These are phyloP conservation scores for Hypanus sabinus DNA, from an alignment of 2,113 vertebrate species.

Conservation along the genomic window DNA sequence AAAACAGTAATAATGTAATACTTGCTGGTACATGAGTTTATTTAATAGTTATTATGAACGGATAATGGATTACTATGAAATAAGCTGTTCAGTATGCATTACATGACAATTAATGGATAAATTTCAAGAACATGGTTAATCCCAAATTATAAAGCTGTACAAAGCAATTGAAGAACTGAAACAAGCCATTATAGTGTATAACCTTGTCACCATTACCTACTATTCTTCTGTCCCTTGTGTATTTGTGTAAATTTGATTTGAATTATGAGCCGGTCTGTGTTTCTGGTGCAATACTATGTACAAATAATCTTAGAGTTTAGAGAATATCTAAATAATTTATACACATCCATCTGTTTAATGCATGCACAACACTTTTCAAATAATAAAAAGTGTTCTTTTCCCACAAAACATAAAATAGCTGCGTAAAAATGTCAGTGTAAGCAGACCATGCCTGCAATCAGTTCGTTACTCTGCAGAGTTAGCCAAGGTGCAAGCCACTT, in stretches of 20 bases:
- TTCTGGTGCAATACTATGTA: background rate
- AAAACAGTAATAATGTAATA: background rate
- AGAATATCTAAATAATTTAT: background rate
- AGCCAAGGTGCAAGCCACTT: background rate
- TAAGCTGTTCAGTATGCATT: background rate
- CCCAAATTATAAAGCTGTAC: background rate
- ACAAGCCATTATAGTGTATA: background rate
- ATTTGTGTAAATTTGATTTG: background rate
- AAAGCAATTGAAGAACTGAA: background rate
- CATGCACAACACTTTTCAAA: background rate
- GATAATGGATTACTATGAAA: conserved; percentile 6
- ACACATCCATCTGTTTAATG: background rate
- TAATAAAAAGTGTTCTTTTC: too few species aligned
- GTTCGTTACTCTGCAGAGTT: background rate
- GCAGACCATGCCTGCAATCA: background rate
- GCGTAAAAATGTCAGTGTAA: background rate
- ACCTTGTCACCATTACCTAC: background rate
- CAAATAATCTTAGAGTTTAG: background rate
- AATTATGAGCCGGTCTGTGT: background rate
- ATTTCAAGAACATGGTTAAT: background rate
- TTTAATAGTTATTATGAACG: background rate
- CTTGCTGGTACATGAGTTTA: background rate
- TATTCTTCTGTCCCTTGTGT: background rate
- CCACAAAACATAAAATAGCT: background rate
- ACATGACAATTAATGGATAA: background rate